Evolutionary conservation across 1,140 invertebrate species (phyloP), one percentile per base, ranked within the genome.

Genomic region (Latrodectus geometricus): DNA sequence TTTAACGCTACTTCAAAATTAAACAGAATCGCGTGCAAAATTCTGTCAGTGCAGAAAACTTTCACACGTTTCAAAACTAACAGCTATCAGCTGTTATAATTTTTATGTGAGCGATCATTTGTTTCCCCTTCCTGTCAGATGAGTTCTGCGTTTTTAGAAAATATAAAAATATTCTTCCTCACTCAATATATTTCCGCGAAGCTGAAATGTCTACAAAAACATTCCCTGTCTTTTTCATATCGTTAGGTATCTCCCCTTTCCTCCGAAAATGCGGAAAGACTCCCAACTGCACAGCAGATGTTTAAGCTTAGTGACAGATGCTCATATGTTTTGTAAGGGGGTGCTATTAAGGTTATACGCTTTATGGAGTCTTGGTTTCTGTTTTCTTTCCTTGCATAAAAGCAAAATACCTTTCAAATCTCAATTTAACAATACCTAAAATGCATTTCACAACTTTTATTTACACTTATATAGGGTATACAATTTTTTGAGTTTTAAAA

Each of bases 251-350:
- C 54, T 66, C n/a, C 49, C 8, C 17, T 48, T 21, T 11, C 23
- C 35, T 68, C 76, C 76, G 21, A 61, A 68, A 79, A 66, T 49
- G 15, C 20, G 76, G 68, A 70, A 54, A 15, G 23, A 23, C 49
- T 5, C 21, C 49, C 54, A 17, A 49, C 78, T 79, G 21, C 48
- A 68, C 20, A 23, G 49, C 78, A 80, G 78, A 69, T 80, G 78
- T 80, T 80, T 70, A 49, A 49, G 21, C 66, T 80, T 80, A 70
- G 11, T 70, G 78, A 80, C 78, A 80, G 78, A 80, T 80, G 78
- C 78, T 80, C 48, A 20, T 11, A 49, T 17, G 15, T 50, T 69
- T n/a, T 20, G n/a, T n/a, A 20, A 69, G 68, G 68, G 17, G 54
- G 54, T 61, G 54, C 54, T 61, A 17, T 35, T 35, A 35, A 35